Base-by-base conservation (phyloP, 2,888 invertebrate species). In the Cloeon dipterum region DNA sequence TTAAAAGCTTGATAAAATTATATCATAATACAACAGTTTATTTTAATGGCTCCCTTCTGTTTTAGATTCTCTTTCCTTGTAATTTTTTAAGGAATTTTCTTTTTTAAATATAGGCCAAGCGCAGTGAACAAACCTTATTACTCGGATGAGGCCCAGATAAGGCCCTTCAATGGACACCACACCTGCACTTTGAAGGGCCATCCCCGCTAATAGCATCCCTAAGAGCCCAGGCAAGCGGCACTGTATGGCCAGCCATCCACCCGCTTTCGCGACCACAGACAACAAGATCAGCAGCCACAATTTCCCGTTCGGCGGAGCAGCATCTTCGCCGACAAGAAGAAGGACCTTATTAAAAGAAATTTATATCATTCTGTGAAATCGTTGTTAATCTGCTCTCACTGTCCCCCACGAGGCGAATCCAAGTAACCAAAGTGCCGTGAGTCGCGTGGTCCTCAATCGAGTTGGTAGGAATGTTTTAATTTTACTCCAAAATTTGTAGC, bases 391-490 rank as follows among this genome's bases (percentile, higher is more conserved):
- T n/a, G n/a, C n/a, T 34, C 25, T 32, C 5, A 40, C 34, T 14
- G 33, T 37, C 8, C 41, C 41, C 44, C 44, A 44, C 13, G 32
- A 20, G 11, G 43, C 42, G 16, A 44, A 40, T 17, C 5, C 7
- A 38, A 40, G 26, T 26, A 40, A 39, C 26, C 34, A 34, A 23
- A 32, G 38, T 16, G 16, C 34, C 61, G 57, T 50, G 61, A 61
- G 57, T 44, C 35, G 58, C 5, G 56, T 55, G 1, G 54, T 47
- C 37, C 61, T 61, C n/a, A n/a, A n/a, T n/a, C n/a, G n/a, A n/a
- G n/a, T n/a, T n/a, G n/a, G n/a, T n/a, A n/a, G n/a, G n/a, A n/a
- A n/a, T n/a, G n/a, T n/a, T n/a, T n/a, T n/a, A n/a, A n/a, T n/a
- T n/a, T n/a, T n/a, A n/a, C n/a, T n/a, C n/a, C n/a, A n/a, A n/a